A percentile compares a stretch with the other conserved stretches of the same genome.
Conservation (phyloP, 2,888 invertebrate species). For the Macrosiphum euphorbiae region DNA sequence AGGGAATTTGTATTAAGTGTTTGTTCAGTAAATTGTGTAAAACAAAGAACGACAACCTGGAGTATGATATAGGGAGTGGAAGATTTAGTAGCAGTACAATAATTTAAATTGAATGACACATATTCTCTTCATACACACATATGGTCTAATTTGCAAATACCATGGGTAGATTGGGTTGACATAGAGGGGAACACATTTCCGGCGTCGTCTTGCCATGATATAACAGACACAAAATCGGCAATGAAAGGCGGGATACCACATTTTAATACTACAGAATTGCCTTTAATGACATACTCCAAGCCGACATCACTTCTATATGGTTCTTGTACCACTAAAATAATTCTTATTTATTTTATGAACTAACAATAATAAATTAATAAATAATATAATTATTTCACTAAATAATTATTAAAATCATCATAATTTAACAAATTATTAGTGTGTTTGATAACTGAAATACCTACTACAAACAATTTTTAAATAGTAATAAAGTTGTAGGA, state of each 20-base stretch:
- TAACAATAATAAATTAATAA: background rate
- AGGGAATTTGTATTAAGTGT: background rate
- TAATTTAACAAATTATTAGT: background rate
- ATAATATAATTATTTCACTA: background rate
- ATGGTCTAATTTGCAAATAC: slow-evolving; percentile 60
- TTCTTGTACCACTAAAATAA: slow-evolving; percentile 53
- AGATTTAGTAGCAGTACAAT: slow-evolving; percentile 22
- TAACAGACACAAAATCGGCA: slow-evolving; percentile 90
- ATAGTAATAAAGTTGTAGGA: background rate
- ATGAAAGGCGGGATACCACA: slow-evolving; percentile 91
- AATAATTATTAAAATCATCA: background rate
- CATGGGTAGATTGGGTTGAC: slow-evolving; percentile 38
- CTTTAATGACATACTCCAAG: slow-evolving; percentile 85
- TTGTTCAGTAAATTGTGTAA: background rate
- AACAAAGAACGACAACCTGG: slow-evolving; percentile 29
- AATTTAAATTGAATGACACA: slow-evolving; percentile 45
- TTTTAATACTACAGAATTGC: slow-evolving; percentile 87
- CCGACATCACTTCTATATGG: slow-evolving; percentile 60
- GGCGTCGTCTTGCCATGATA: slow-evolving; percentile 79
- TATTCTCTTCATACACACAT: slow-evolving; percentile 27
- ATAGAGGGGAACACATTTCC: slow-evolving; percentile 70
- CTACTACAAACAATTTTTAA: background rate
- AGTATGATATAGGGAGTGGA: slow-evolving; percentile 43
- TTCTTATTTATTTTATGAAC: slow-evolving; percentile 6
- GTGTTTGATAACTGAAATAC: background rate